Evolutionary conservation across 2,888 invertebrate species (phyloP), one percentile per base, ranked within the genome.

Genomic region (Achlya flavicornis): DNA sequence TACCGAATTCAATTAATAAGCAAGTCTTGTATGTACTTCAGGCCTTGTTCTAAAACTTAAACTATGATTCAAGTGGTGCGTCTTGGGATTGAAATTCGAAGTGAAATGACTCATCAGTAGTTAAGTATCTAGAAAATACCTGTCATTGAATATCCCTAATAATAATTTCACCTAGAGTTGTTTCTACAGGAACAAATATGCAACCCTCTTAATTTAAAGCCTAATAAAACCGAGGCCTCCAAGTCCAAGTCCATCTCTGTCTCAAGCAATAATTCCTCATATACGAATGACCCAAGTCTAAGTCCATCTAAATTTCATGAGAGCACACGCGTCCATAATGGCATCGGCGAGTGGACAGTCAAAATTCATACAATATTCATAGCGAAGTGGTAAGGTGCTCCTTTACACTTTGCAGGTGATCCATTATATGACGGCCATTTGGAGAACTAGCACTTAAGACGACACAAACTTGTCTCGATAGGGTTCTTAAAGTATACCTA

Each of bases 321-420:
- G 78, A 66, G 65, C 76, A 74, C 70, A 73, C 77, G 66, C 71
- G 64, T 67, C 61, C 69, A 76, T 79, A 73, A 79, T 73, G 69
- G 75, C 73, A 71, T 76, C 72, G 67, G 71, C 70, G 68, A 67
- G 72, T 72, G 59, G 65, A 66, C 73, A 78, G 77, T 78, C 79
- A 74, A 78, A 76, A 79, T 72, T 76, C 76, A 81, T 81, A 74
- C 75, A 80, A 72, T 80, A 82, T 82, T 82, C 78, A 82, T 77
- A 62, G n/a, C 46, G 6, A 46, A 3, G 41, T 8, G 11, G 57
- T 60, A 48, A 58, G 60, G 57, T 53, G 46, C 64, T 64, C 64
- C 65, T 69, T 66, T 58, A 59, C 65, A 66, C 69, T 74, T 70
- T 69, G 69, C 63, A 65, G 60, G 64, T 70, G 62, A 67, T 73